These are phyloP conservation scores for Corvus hawaiiensis DNA, from an alignment of 2,113 vertebrate genomes.

Conservation along the genomic window DNA sequence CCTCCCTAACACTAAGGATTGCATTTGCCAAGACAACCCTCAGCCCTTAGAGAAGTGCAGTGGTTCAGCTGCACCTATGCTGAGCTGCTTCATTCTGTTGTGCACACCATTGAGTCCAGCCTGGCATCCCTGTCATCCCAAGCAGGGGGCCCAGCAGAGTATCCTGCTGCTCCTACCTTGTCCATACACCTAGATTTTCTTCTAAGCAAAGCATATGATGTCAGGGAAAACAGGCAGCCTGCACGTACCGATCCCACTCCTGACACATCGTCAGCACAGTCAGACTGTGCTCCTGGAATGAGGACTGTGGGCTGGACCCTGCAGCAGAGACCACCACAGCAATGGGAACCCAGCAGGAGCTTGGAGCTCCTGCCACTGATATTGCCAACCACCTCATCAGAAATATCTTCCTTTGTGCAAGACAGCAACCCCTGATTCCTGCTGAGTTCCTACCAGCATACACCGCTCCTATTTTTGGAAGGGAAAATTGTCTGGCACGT, in stretches of 20 bases:
- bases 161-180: conserved; percentile 19
- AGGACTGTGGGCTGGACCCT: not conserved
- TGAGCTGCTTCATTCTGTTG: not conserved
- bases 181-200: not conserved
- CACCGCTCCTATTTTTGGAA: conserved; percentile 34
- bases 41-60: not conserved
- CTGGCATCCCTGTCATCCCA: not conserved
- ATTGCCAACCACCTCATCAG: not conserved
- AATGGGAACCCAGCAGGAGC: not conserved
- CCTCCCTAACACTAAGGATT: not conserved
- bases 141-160: not conserved
- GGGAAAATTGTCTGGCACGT: conserved; percentile 17
- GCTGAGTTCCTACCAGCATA: not conserved
- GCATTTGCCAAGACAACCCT: not conserved
- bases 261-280: not conserved
- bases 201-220: not conserved
- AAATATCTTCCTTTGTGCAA: conserved; percentile 15
- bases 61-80: not conserved
- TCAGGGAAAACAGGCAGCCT: not conserved
- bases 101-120: not conserved
- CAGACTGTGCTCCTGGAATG: not conserved
- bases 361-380: not conserved
- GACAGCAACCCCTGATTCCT: not conserved
- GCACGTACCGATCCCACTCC: not conserved
- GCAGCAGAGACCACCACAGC: not conserved